These are phyloP conservation scores for Drosophila affinis DNA, from an alignment of 2,888 invertebrate genomes.

Conservation along the genomic window DNA sequence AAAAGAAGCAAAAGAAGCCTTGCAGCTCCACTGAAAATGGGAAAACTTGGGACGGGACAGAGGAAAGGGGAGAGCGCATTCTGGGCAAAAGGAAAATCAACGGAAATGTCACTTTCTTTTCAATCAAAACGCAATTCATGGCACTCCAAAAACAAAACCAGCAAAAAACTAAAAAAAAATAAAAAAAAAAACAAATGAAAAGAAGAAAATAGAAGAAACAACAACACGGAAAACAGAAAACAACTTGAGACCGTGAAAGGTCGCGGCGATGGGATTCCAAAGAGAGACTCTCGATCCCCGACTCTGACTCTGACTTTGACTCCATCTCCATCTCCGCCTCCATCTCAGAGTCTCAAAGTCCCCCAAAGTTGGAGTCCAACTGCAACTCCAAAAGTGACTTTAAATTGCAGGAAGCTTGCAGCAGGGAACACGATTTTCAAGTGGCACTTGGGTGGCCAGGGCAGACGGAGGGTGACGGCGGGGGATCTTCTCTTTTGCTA, in stretches of 20 bases:
- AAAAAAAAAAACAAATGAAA: slow-evolving; percentile 24
- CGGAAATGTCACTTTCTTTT: slow-evolving; percentile 80
- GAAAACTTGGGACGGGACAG: slow-evolving; percentile 9
- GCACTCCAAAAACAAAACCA: slow-evolving; percentile 63
- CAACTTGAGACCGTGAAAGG: slow-evolving; percentile 46
- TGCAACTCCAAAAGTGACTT: slow-evolving; percentile 35
- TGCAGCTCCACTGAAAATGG: slow-evolving; percentile 1
- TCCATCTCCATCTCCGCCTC: not conserved
- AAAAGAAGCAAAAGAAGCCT: not conserved
- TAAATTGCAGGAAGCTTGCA: slow-evolving; percentile 63
- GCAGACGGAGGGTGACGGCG: not conserved
- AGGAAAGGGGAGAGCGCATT: slow-evolving; percentile 11
- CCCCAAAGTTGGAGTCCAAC: slow-evolving; percentile 1
- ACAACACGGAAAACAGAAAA: slow-evolving; percentile 1
- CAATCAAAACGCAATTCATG: slow-evolving; percentile 80
- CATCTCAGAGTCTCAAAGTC: not conserved
- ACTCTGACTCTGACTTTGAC: too few relatives aligned
- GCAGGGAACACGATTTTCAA: slow-evolving; percentile 68
- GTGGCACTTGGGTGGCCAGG: slow-evolving; percentile 52
- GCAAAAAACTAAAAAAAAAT: slow-evolving; percentile 32
- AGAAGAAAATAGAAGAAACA: slow-evolving; percentile 8
- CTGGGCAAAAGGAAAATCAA: slow-evolving; percentile 57
- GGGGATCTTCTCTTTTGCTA: slow-evolving; percentile 37
- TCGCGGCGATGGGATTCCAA: slow-evolving; percentile 39
- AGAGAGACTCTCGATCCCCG: slow-evolving; percentile 4